phyloP scores from a whole-genome alignment of 2,797 vertebrate genomes.

The Pelodytes ibericus region DNA sequence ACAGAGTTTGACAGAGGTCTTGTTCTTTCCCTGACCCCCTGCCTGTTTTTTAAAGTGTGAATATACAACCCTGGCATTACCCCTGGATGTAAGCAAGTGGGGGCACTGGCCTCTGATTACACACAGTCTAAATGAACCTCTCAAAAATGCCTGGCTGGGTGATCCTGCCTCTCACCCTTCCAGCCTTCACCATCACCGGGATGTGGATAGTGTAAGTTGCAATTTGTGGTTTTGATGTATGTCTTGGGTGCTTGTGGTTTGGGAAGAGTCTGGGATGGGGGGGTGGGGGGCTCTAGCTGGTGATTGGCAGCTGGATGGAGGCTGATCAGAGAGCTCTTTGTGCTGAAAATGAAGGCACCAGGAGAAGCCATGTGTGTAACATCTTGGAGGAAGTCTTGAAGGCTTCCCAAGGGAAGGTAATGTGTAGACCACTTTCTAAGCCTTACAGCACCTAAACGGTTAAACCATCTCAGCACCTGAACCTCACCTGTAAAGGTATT shows the following conservation, averaged over 20 bases:
- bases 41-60: neutral
- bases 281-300: constrained; percentile 3
- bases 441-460: no score
- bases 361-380: constrained; percentile 5
- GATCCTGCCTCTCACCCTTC: constrained; percentile 81
- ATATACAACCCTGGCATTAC: neutral
- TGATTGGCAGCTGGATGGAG: neutral
- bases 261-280: no score
- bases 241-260: neutral
- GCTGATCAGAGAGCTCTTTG: constrained; percentile 35
- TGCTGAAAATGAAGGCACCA: constrained; percentile 3
- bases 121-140: constrained; percentile 8
- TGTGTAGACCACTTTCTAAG: no score
- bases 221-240: no score
- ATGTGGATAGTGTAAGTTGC: constrained; percentile 88
- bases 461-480: no score
- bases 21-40: neutral
- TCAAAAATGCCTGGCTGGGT: constrained; percentile 82
- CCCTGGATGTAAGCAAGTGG: neutral
- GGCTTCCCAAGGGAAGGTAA: neutral
- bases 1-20: neutral
- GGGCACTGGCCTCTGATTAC: constrained; percentile 1
- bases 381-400: constrained; percentile 9
- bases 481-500: no score
- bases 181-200: constrained; percentile 84